Base-by-base conservation (phyloP, 2,113 vertebrate genomes). In the Pelmatolapia mariae region DNA sequence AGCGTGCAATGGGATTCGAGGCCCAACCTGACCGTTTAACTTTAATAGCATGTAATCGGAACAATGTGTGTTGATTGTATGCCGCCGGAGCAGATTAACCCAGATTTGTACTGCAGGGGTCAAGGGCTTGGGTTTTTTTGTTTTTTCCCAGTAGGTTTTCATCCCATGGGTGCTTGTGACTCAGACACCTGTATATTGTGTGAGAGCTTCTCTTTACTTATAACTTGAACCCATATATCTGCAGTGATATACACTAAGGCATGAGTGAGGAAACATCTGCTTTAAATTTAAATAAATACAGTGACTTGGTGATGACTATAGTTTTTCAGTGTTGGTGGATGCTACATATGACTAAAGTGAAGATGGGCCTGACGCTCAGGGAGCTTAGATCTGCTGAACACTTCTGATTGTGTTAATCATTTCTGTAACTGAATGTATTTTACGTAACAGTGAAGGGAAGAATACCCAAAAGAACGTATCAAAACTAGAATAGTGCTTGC, bases 51-150 rank as follows among this genome's bases (percentile, higher is more conserved):
- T 87, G 84, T 92, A 95, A 95, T 92, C n/a, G 31, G 36, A 94
- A 95, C 93, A 94, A 89, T 93, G 87, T 95, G 94, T 93, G 94
- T 94, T 93, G 92, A 94, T 93, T 88, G 90, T 80, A 73, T 18
- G 15, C 87, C 3, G 84, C 87, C 81, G 84, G 87, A 78, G 87
- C 89, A 92, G 91, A 95, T 95, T 95, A 93, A 89, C 87, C 88
- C 82, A 88, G 85, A 88, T 94, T 92, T 91, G 82, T 90, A 73
- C 54, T 63, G 81, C n/a, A 1, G 73, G 33, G 87, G 87, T 91
- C 89, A 90, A 86, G 84, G 76, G 29, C 19, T 63, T 36, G 26
- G 1, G 13, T 8, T 68, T 31, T 5, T 2, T n/a, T 3, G 0
- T 3, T 18, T 76, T 59, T 66, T 5, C 78, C 2, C 71, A 54